phyloP scores from a whole-genome alignment of 2,888 invertebrate species.

The Mimachlamys varia region DNA sequence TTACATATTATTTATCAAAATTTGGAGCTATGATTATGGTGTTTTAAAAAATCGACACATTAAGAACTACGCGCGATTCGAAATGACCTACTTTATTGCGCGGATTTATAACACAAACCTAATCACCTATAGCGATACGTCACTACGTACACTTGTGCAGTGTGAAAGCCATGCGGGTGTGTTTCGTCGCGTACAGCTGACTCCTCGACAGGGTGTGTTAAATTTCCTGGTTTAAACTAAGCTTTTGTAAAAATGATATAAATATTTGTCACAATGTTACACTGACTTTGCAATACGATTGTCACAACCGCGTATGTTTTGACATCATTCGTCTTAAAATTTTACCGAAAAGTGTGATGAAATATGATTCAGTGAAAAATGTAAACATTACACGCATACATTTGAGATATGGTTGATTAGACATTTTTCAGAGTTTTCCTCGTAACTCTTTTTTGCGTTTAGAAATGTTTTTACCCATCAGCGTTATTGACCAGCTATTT shows the following conservation, averaged over 20 bases:
- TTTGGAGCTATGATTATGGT: neutral
- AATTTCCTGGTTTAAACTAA: neutral
- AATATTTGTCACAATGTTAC: neutral
- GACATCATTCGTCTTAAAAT: neutral
- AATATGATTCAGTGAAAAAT: neutral
- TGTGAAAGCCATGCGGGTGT: slow-evolving; percentile 24
- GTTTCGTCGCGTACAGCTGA: slow-evolving; percentile 8
- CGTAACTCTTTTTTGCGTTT: no score
- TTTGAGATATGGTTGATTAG: no score
- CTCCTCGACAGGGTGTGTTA: slow-evolving; percentile 7
- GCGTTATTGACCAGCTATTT: no score
- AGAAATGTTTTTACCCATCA: no score
- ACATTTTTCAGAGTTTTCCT: no score
- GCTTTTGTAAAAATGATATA: neutral
- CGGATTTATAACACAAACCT: neutral
- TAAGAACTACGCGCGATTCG: neutral
- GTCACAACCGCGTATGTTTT: neutral
- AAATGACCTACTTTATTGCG: neutral
- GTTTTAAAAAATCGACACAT: neutral
- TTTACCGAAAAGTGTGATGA: neutral
- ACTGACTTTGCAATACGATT: neutral
- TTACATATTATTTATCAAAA: neutral
- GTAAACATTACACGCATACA: slow-evolving; percentile 14
- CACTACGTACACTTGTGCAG: slow-evolving; percentile 25
- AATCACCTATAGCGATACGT: slow-evolving; percentile 29